Evolutionary conservation across 2,888 invertebrate genomes (phyloP).

Genomic region (Gastrophysa polygoni): DNA sequence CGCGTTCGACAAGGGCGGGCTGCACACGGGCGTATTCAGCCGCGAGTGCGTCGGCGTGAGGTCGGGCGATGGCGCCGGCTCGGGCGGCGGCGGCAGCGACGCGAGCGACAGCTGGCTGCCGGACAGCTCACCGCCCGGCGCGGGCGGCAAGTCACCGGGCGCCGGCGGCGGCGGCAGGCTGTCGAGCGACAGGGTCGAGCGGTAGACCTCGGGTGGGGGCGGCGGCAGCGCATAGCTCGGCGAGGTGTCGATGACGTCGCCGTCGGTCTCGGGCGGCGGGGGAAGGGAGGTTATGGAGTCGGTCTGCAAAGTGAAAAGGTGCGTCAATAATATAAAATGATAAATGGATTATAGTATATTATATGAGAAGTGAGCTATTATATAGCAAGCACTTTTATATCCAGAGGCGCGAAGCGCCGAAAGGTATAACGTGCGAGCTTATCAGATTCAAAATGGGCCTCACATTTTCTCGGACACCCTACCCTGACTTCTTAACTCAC

Average conservation of each 20-base stretch:
- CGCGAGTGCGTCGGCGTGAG: slow-evolving; percentile 59
- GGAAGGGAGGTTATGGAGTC: slow-evolving; percentile 64
- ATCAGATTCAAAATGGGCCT: no score
- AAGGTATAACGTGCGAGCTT: no score
- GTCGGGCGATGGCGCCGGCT: slow-evolving; percentile 54
- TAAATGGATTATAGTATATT: no score
- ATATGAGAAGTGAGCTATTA: no score
- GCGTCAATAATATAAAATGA: no score
- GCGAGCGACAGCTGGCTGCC: slow-evolving; percentile 74
- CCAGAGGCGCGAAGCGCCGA: no score
- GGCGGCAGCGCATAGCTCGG: slow-evolving; percentile 68
- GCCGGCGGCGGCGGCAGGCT: slow-evolving; percentile 82
- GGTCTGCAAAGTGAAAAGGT: slow-evolving; percentile 59
- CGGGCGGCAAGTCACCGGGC: slow-evolving; percentile 63
- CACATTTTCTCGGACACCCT: no score
- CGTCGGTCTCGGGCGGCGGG: slow-evolving; percentile 62
- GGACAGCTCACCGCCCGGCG: slow-evolving; percentile 64
- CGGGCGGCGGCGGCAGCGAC: slow-evolving; percentile 78
- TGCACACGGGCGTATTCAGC: slow-evolving; percentile 48
- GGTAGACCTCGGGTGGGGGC: slow-evolving; percentile 76
- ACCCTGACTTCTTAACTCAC: slow-evolving; percentile 43
- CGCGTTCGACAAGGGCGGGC: slow-evolving; percentile 51
- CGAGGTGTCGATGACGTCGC: slow-evolving; percentile 57
- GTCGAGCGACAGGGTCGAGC: slow-evolving; percentile 78
- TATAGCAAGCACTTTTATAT: no score